phyloP scores from a whole-genome alignment of 2,888 invertebrate species.

The Andrena hattorfiana region DNA sequence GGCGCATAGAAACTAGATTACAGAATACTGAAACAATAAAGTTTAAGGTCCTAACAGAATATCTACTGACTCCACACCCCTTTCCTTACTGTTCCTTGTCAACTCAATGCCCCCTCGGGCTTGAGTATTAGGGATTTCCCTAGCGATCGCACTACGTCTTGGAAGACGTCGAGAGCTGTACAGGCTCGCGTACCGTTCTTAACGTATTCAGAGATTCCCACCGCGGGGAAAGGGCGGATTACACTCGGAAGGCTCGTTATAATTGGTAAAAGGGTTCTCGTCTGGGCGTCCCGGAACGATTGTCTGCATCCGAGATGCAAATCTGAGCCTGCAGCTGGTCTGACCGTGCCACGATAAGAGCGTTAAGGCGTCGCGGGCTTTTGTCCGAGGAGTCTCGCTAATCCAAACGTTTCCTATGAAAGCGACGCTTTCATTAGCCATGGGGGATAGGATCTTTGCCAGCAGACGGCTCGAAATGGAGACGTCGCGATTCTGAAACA shows the following conservation, averaged over 20 bases:
- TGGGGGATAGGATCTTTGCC: not conserved
- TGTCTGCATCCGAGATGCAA: conserved; percentile 29
- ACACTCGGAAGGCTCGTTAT: conserved; percentile 3
- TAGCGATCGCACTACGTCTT: not conserved
- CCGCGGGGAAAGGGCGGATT: conserved; percentile 1
- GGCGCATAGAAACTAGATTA: too few relatives aligned
- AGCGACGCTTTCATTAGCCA: conserved; percentile 28
- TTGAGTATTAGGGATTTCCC: too few relatives aligned
- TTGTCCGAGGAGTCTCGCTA: conserved; percentile 42
- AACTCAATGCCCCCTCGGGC: too few relatives aligned
- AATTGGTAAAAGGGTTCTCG: conserved; percentile 28
- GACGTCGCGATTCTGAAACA: not conserved
- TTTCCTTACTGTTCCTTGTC: too few relatives aligned
- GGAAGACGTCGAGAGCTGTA: not conserved
- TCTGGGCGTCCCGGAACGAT: conserved; percentile 13
- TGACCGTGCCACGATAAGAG: conserved; percentile 37
- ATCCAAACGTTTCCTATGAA: conserved; percentile 37
- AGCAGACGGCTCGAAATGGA: not conserved
- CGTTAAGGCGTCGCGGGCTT: conserved; percentile 35
- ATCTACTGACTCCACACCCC: too few relatives aligned
- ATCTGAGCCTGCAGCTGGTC: conserved; percentile 28
- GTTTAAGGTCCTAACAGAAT: too few relatives aligned
- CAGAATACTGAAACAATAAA: too few relatives aligned
- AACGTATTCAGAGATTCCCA: not conserved
- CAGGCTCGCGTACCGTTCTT: not conserved